These are phyloP conservation scores for Tribolium freemani DNA, from an alignment of 2,888 invertebrate genomes.

Conservation along the genomic window DNA sequence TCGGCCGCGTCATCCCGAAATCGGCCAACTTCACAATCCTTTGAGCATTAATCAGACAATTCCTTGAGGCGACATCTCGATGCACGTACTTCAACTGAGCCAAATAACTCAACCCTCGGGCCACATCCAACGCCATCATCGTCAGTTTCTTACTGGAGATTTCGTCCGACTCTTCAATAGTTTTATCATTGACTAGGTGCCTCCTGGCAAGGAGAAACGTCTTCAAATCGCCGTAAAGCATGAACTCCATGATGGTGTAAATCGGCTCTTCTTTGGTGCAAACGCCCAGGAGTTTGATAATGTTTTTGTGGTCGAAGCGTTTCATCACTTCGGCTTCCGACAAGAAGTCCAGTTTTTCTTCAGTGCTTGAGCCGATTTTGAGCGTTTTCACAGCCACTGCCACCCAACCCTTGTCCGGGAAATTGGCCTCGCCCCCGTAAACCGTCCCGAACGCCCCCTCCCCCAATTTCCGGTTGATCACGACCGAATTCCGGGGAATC, in stretches of 20 bases:
- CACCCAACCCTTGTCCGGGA: constrained; percentile 80
- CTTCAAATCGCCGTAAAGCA: constrained; percentile 93
- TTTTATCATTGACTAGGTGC: constrained; percentile 79
- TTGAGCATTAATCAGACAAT: constrained; percentile 79
- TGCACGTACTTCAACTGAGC: constrained; percentile 90
- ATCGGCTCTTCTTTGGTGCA: constrained; percentile 90
- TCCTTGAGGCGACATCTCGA: constrained; percentile 85
- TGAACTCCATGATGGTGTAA: constrained; percentile 94
- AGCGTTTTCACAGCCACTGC: constrained; percentile 92
- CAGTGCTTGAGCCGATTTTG: constrained; percentile 84
- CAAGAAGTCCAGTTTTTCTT: constrained; percentile 91
- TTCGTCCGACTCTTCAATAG: constrained; percentile 79
- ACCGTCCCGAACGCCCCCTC: constrained; percentile 95
- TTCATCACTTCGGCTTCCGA: constrained; percentile 97
- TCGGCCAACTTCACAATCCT: constrained; percentile 86
- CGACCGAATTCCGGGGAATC: constrained; percentile 85
- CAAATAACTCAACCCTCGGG: constrained; percentile 87
- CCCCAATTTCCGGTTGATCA: constrained; percentile 87
- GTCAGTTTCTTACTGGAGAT: constrained; percentile 86
- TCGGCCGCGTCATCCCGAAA: constrained; percentile 93
- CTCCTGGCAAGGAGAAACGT: constrained; percentile 88
- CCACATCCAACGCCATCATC: constrained; percentile 89
- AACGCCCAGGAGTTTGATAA: constrained; percentile 87
- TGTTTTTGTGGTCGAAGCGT: constrained; percentile 90
- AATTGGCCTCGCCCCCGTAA: constrained; percentile 89